Conservation (phyloP, 2,797 vertebrate species). For the Balearica regulorum region DNA sequence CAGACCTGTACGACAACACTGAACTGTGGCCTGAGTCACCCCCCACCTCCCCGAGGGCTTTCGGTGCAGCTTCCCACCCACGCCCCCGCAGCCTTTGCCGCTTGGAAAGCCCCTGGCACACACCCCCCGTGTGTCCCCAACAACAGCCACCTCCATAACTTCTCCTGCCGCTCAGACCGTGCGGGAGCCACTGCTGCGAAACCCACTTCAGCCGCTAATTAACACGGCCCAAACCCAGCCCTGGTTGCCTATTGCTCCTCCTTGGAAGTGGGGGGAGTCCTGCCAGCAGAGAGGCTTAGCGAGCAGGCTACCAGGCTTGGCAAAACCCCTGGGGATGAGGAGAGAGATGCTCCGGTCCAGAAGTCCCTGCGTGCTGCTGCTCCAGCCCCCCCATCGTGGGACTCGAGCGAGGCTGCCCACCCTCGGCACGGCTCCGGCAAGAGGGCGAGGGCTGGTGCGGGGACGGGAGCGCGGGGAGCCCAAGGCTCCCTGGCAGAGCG, state of each 20-base stretch:
- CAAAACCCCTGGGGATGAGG: neutral
- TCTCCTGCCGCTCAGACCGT: neutral
- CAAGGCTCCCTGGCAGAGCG: neutral
- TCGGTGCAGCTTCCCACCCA: neutral
- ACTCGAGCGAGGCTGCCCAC: accelerated
- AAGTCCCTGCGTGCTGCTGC: neutral
- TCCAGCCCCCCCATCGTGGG: accelerated
- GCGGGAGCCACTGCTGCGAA: neutral
- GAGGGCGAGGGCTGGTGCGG: neutral
- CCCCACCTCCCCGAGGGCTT: neutral
- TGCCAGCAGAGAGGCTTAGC: too few species aligned
- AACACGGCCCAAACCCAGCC: neutral
- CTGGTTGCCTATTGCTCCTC: neutral
- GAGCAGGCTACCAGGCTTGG: neutral
- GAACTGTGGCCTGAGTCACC: neutral
- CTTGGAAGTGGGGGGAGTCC: neutral
- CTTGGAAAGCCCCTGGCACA: neutral
- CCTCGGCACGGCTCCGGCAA: neutral
- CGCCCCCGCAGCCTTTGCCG: neutral
- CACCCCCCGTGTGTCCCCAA: accelerated
- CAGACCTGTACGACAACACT: neutral
- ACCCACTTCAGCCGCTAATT: neutral
- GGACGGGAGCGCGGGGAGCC: neutral
- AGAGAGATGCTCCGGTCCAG: neutral
- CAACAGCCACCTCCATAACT: neutral